Conservation (phyloP, 1,140 invertebrate species). For the Holotrichia oblita region DNA sequence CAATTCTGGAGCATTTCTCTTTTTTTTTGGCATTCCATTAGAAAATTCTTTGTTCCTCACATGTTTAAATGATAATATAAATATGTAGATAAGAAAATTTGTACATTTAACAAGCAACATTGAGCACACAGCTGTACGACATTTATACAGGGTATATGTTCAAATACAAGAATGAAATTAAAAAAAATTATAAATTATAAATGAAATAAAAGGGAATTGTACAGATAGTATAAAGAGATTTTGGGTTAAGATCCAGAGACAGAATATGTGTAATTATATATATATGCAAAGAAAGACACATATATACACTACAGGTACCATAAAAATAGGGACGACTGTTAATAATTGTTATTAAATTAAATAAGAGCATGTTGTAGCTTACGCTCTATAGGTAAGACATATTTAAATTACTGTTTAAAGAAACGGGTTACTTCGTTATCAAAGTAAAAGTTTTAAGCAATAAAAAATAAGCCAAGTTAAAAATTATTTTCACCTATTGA, state of each 20-base stretch:
- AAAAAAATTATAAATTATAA: too few relatives aligned
- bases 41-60: slow-evolving; percentile 63
- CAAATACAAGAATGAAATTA: not conserved
- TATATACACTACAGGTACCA: not conserved
- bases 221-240: not conserved
- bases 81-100: slow-evolving; percentile 38
- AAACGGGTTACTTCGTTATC: too few relatives aligned
- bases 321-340: not conserved
- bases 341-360: not conserved
- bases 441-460: too few relatives aligned
- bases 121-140: slow-evolving; percentile 35
- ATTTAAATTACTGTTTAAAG: too few relatives aligned
- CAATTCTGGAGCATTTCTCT: slow-evolving; percentile 43
- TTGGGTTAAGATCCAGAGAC: not conserved
- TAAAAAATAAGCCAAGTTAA: too few relatives aligned
- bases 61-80: slow-evolving; percentile 32
- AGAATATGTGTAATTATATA: not conserved
- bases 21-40: slow-evolving; percentile 49
- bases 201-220: slow-evolving; percentile 9
- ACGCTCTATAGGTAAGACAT: too few relatives aligned
- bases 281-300: not conserved
- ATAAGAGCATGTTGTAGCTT: too few relatives aligned
- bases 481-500: too few relatives aligned
- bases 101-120: slow-evolving; percentile 38
- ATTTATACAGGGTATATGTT: not conserved